These are phyloP conservation scores for Cataglyphis albicans DNA, from an alignment of 2,888 invertebrate species.

Conservation along the genomic window DNA sequence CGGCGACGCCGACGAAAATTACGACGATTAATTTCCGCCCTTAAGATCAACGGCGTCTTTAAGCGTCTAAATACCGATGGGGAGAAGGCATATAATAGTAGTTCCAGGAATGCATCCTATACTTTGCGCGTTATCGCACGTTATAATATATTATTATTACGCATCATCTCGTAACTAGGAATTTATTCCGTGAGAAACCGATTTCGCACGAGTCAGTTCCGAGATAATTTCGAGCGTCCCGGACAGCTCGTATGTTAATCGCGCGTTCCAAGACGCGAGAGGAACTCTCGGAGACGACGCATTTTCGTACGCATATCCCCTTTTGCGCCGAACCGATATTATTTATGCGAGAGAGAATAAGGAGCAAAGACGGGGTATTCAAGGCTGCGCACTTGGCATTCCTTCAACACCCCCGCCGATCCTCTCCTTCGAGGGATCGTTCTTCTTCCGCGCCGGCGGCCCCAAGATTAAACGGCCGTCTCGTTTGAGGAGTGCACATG, in stretches of 20 bases:
- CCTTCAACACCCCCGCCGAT: conserved; percentile 16
- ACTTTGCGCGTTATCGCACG: neutral
- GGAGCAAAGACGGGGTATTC: conserved; percentile 28
- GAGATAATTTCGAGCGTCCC: conserved; percentile 2
- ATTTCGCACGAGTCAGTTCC: neutral
- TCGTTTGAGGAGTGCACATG: conserved; percentile 32
- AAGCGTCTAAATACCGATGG: neutral
- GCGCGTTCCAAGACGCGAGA: conserved; percentile 3
- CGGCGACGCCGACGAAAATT: conserved; percentile 30
- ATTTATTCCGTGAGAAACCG: too few relatives aligned
- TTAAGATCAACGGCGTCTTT: conserved; percentile 29
- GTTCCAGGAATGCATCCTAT: neutral
- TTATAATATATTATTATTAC: conserved; percentile 32
- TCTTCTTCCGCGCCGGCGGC: conserved; percentile 34
- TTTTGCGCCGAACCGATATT: conserved; percentile 10
- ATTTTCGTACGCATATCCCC: conserved; percentile 5
- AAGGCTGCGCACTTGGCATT: conserved; percentile 48
- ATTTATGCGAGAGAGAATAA: conserved; percentile 49
- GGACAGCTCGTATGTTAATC: conserved; percentile 24
- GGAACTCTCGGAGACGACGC: conserved; percentile 21
- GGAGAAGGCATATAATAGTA: neutral
- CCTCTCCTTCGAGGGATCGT: conserved; percentile 13
- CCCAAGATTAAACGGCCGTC: conserved; percentile 53
- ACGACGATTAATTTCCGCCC: conserved; percentile 55
- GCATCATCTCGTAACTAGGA: conserved; percentile 3